phyloP scores from a whole-genome alignment of 2,113 vertebrate species.

The Callocephalon fimbriatum region DNA sequence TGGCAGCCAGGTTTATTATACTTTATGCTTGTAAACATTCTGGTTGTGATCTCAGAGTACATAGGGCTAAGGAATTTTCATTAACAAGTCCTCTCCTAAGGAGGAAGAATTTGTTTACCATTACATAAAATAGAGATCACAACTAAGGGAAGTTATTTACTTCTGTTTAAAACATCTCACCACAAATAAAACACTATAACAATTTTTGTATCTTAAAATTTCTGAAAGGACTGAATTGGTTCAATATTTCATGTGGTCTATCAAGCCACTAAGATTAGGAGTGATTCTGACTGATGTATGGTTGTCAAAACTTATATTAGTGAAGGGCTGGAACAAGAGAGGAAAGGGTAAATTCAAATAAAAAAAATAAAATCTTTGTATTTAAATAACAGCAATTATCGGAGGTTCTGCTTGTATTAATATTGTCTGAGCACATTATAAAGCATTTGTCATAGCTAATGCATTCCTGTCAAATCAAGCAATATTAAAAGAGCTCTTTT shows the following conservation, averaged over 20 bases:
- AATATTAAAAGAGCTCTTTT: constrained; percentile 68
- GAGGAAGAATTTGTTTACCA: not conserved
- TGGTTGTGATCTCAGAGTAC: not conserved
- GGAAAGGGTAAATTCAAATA: constrained; percentile 8
- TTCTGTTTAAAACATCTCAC: not conserved
- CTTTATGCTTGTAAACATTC: not conserved
- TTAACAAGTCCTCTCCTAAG: not conserved
- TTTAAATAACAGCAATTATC: constrained; percentile 72
- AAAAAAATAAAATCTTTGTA: constrained; percentile 42
- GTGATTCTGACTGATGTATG: not conserved
- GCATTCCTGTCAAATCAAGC: constrained; percentile 76
- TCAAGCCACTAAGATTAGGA: not conserved
- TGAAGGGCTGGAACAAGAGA: not conserved
- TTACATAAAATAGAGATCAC: not conserved
- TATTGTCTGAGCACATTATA: constrained; percentile 67
- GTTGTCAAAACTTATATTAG: not conserved
- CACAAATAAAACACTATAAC: not conserved
- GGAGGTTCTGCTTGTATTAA: constrained; percentile 70
- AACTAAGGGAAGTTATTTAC: not conserved
- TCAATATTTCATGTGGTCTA: not conserved
- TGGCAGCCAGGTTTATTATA: not conserved
- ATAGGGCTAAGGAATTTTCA: not conserved
- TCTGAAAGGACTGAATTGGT: not conserved
- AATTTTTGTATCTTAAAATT: not conserved
- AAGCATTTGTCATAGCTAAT: constrained; percentile 81